Percentiles rank a stretch among this genome's conserved stretches.
phyloP scores from a whole-genome alignment of 2,797 vertebrate genomes.

The Semaprochilodus insignis region DNA sequence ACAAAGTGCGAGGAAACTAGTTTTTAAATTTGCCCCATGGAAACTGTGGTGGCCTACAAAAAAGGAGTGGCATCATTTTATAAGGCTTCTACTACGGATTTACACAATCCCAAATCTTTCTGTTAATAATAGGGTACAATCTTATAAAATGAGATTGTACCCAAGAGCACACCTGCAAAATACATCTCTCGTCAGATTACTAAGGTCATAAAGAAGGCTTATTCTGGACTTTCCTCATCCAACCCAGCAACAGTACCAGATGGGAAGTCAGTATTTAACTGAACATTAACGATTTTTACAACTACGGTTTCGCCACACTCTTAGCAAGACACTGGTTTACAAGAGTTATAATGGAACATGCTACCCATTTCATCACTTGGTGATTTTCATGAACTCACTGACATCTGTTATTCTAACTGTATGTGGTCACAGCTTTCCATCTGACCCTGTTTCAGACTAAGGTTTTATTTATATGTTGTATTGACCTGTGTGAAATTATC shows the following conservation, averaged over 20 bases:
- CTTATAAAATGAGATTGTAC: conserved; percentile 44
- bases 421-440: conserved; percentile 49
- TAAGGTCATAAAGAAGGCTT: conserved; percentile 53
- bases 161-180: conserved; percentile 59
- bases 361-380: conserved; percentile 61
- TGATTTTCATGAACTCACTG: conserved; percentile 57
- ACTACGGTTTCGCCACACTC: conserved; percentile 62
- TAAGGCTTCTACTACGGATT: conserved; percentile 40
- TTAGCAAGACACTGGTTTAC: conserved; percentile 67
- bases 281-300: conserved; percentile 64
- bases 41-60: conserved; percentile 26
- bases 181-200: conserved; percentile 53
- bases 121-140: conserved; percentile 53
- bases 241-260: conserved; percentile 53
- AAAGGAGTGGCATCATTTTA: conserved; percentile 15
- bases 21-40: neutral
- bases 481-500: conserved; percentile 70
- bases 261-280: conserved; percentile 51
- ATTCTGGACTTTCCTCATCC: conserved; percentile 52
- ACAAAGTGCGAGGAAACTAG: neutral
- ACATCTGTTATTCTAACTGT: conserved; percentile 73
- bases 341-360: conserved; percentile 61
- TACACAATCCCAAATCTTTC: conserved; percentile 49
- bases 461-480: conserved; percentile 64
- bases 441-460: conserved; percentile 51